Percentiles rank a stretch among this genome's conserved stretches.
phyloP scores from a whole-genome alignment of 1,140 invertebrate genomes.

The Orchesella cincta region DNA sequence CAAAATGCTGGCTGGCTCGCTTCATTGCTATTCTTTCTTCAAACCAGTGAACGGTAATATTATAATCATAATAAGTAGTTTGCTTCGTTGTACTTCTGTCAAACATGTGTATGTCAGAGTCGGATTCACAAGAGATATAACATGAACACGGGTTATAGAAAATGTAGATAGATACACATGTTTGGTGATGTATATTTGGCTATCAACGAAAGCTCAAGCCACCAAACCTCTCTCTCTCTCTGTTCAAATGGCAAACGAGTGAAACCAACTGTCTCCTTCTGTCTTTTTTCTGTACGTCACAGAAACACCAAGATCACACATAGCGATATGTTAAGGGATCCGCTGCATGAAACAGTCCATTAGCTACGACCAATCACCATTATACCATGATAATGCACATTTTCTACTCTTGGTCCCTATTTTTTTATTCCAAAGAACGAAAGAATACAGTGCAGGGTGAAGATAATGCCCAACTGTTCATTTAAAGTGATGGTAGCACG shows the following conservation, averaged over 20 bases:
- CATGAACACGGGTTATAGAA: too few species aligned
- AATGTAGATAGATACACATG: too few species aligned
- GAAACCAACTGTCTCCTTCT: constrained; percentile 19
- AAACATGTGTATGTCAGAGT: too few species aligned
- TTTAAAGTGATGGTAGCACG: not conserved
- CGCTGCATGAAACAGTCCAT: constrained; percentile 26
- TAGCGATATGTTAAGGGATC: constrained; percentile 1
- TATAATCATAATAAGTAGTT: too few species aligned
- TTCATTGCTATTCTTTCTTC: too few species aligned
- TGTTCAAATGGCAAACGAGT: not conserved
- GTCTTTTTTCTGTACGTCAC: constrained; percentile 18
- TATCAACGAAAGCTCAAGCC: too few species aligned
- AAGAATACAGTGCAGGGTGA: not conserved
- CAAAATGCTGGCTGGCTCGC: too few species aligned
- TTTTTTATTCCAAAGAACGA: not conserved
- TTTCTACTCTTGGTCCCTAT: not conserved
- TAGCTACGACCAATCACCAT: constrained; percentile 28
- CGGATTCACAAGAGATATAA: too few species aligned
- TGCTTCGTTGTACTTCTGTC: too few species aligned
- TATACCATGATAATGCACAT: constrained; percentile 23
- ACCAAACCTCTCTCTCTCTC: too few species aligned
- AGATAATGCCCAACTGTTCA: constrained; percentile 24
- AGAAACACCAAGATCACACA: constrained; percentile 16
- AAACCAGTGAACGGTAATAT: too few species aligned
- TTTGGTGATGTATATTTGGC: too few species aligned